Evolutionary conservation across 2,113 vertebrate species (phyloP).

Genomic region (Platycercus adscitus): DNA sequence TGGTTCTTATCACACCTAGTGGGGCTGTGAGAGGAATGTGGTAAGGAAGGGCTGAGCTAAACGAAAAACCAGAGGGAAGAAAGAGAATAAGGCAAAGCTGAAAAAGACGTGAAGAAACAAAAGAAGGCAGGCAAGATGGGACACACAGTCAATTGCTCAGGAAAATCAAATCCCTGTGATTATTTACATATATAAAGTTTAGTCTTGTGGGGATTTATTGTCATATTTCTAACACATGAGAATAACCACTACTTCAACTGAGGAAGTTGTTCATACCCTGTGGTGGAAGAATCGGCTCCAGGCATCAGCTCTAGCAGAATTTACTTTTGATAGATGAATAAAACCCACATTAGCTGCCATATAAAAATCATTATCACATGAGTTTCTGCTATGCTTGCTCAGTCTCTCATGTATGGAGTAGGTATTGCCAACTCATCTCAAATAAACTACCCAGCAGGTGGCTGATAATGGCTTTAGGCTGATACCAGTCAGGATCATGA

Average conservation of each 20-base stretch:
- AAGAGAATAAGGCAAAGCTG: background rate
- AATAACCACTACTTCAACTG: background rate
- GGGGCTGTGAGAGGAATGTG: background rate
- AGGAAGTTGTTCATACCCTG: background rate
- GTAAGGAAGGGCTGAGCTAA: background rate
- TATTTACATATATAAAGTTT: background rate
- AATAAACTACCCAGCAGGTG: background rate
- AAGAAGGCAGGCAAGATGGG: background rate
- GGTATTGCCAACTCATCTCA: background rate
- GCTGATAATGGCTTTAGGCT: background rate
- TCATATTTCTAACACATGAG: background rate
- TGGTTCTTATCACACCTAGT: background rate
- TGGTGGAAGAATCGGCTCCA: background rate
- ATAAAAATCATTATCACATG: background rate
- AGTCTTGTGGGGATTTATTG: background rate
- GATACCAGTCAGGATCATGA: background rate
- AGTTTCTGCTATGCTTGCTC: background rate
- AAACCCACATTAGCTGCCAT: background rate
- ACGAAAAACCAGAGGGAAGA: background rate
- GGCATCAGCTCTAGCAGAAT: background rate
- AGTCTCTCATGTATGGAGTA: background rate
- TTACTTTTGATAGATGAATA: constrained; percentile 1
- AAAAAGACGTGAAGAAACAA: background rate
- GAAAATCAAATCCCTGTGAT: background rate
- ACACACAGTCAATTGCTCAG: background rate